A percentile compares a stretch with the other conserved stretches of the same genome.
Evolutionary conservation across 1,140 invertebrate genomes (phyloP).

Genomic region (Mylabris phalerata): DNA sequence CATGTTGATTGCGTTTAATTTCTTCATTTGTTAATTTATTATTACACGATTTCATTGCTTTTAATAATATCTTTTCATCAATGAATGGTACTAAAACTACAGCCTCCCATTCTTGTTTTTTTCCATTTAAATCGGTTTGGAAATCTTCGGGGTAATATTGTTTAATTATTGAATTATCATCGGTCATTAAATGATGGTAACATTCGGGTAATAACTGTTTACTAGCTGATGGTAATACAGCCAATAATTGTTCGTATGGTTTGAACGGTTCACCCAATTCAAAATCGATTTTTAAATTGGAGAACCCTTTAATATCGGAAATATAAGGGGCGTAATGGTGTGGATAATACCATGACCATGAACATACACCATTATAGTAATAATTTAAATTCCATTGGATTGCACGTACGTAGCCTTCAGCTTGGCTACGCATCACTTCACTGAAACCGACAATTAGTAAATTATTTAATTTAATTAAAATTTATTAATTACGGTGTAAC

Average conservation of each 20-base stretch:
- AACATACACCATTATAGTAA: slow-evolving; percentile 93
- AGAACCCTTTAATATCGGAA: slow-evolving; percentile 84
- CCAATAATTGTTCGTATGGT: slow-evolving; percentile 91
- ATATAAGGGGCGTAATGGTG: slow-evolving; percentile 95
- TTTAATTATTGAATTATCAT: slow-evolving; percentile 73
- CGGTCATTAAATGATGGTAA: slow-evolving; percentile 78
- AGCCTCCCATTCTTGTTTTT: slow-evolving; percentile 95
- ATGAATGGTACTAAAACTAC: slow-evolving; percentile 96
- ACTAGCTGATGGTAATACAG: slow-evolving; percentile 83
- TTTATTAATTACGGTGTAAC: slow-evolving; percentile 55
- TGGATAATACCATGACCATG: slow-evolving; percentile 97
- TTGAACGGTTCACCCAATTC: slow-evolving; percentile 82
- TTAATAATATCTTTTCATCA: slow-evolving; percentile 70
- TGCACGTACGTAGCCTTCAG: slow-evolving; percentile 80
- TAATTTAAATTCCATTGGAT: slow-evolving; percentile 96
- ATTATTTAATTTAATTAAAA: slow-evolving; percentile 2
- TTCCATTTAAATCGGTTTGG: slow-evolving; percentile 86
- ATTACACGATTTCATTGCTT: slow-evolving; percentile 71
- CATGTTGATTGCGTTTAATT: slow-evolving; percentile 68
- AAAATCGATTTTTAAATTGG: slow-evolving; percentile 66
- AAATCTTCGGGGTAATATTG: slow-evolving; percentile 89
- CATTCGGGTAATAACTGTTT: slow-evolving; percentile 70
- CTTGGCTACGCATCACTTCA: slow-evolving; percentile 71
- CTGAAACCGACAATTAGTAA: slow-evolving; percentile 43
- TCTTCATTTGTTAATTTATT: slow-evolving; percentile 65